Evolutionary conservation across 2,113 vertebrate species (phyloP), one percentile per base, ranked within the genome.

Genomic region (Pseudopodoces humilis): DNA sequence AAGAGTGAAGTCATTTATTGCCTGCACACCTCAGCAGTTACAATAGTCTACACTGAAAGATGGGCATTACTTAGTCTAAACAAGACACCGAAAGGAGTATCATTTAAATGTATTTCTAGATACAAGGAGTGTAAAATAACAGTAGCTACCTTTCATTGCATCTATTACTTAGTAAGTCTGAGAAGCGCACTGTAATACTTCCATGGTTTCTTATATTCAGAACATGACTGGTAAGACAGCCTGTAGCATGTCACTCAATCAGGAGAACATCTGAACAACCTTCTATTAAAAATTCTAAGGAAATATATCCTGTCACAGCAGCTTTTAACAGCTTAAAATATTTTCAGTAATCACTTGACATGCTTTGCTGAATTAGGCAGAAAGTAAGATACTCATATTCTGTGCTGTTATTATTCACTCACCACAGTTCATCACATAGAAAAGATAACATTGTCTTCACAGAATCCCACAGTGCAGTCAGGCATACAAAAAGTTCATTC

Each of bases 311-410:
- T 95, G 84, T 94, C 94, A 95, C 75, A 91, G 95, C 75, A 96
- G 87, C 91, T 85, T 91, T 87, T 87, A 94, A 92, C 58, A 85
- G 58, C 70, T 76, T 89, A 90, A 94, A 96, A 96, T 95, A 95
- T 96, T 97, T 96, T 87, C 94, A 83, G 84, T 69, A 87, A 95
- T 90, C 87, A 92, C 67, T 95, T 95, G 83, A 89, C 83, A 83
- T 39, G 81, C 83, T 82, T 91, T 13, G 1, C 31, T 91, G 86
- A 89, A 72, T 91, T 58, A 94, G 70, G 62, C 86, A 89, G 67
- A 91, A 91, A 62, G 63, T 74, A 89, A 0, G 3, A 80, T 79
- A 94, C 52, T 91, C 50, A 82, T 41, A 33, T 79, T 82, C 74
- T 58, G 49, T 53, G 74, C 74, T 84, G 55, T 76, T 95, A 87